phyloP scores from a whole-genome alignment of 2,888 invertebrate genomes.

The Loripinus fragilis region DNA sequence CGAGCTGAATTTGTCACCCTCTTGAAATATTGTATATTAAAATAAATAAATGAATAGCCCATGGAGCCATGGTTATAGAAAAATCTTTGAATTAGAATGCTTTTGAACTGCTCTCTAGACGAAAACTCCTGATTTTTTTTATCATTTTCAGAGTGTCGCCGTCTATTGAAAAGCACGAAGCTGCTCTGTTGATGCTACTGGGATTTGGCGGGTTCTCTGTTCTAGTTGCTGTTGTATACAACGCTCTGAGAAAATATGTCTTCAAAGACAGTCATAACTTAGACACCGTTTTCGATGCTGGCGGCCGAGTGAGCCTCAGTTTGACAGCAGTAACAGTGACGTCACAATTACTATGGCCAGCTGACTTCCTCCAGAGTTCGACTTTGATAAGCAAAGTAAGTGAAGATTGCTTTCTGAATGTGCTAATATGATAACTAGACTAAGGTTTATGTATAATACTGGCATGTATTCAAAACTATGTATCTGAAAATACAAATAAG shows the following conservation, averaged over 20 bases:
- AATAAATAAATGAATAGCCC: too few relatives aligned
- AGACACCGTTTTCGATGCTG: slow-evolving; percentile 76
- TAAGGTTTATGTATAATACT: too few relatives aligned
- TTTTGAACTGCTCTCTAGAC: too few relatives aligned
- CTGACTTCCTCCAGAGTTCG: slow-evolving; percentile 71
- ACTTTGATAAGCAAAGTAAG: slow-evolving; percentile 69
- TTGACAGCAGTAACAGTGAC: slow-evolving; percentile 74
- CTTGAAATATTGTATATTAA: too few relatives aligned
- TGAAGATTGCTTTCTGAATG: too few relatives aligned
- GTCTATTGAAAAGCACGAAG: slow-evolving; percentile 63
- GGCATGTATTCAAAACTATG: too few relatives aligned
- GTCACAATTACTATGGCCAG: slow-evolving; percentile 75
- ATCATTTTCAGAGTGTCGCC: slow-evolving; percentile 49
- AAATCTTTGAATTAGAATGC: too few relatives aligned
- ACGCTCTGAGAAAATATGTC: slow-evolving; percentile 67
- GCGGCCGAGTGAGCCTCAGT: slow-evolving; percentile 70
- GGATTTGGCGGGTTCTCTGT: slow-evolving; percentile 75
- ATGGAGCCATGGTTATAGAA: too few relatives aligned
- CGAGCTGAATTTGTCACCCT: neutral
- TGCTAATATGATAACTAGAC: too few relatives aligned
- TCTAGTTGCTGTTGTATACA: slow-evolving; percentile 65
- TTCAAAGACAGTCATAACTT: slow-evolving; percentile 71
- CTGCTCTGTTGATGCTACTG: slow-evolving; percentile 65
- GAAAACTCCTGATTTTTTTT: too few relatives aligned
- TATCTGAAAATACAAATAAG: too few relatives aligned